phyloP scores from a whole-genome alignment of 2,113 vertebrate species.

The Nyctibius bracteatus region DNA sequence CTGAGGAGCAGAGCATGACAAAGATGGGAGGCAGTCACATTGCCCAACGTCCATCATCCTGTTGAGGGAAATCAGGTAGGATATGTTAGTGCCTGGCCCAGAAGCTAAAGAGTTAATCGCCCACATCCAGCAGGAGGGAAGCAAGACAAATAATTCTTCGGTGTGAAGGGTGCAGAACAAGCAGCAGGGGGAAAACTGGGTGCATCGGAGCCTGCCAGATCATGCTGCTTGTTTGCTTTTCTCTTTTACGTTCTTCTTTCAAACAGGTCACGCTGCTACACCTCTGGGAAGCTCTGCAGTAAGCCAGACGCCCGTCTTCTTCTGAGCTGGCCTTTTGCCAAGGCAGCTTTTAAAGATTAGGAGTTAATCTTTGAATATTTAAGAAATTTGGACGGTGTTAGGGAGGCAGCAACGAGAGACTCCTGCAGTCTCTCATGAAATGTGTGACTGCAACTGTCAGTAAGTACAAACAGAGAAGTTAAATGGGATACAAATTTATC shows the following conservation, averaged over 20 bases:
- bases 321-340: neutral
- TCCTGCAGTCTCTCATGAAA: neutral
- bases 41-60: neutral
- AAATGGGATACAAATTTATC: neutral
- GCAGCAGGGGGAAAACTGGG: neutral
- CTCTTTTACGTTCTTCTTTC: neutral
- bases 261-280: neutral
- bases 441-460: neutral
- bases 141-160: neutral
- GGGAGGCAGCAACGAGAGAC: neutral
- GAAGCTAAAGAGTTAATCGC: neutral
- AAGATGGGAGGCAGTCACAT: accelerated
- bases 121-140: neutral
- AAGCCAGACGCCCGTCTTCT: neutral
- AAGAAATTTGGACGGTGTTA: neutral
- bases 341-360: conserved; percentile 26
- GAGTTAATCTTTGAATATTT: neutral
- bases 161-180: neutral
- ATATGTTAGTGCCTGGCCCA: neutral
- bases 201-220: neutral
- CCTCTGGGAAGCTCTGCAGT: conserved; percentile 9
- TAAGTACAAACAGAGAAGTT: neutral
- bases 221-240: neutral
- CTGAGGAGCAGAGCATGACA: neutral
- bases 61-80: neutral